Percentiles rank a stretch among this genome's conserved stretches.
phyloP scores from a whole-genome alignment of 2,888 invertebrate species.

The Chrysomela aeneicollis region DNA sequence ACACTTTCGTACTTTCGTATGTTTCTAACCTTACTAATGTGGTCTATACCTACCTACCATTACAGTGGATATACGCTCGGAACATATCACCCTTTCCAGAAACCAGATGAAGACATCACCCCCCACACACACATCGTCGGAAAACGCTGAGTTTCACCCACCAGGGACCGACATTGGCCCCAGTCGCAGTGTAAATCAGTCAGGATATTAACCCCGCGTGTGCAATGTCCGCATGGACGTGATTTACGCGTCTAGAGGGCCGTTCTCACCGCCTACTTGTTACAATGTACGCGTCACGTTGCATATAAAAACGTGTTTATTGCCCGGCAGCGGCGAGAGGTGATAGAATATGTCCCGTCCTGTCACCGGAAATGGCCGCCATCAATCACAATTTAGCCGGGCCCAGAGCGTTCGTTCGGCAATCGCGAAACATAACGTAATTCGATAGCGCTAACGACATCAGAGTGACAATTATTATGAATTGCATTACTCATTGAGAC shows the following conservation, averaged over 20 bases:
- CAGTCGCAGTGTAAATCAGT: slow-evolving; percentile 55
- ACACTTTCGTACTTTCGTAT: too few relatives aligned
- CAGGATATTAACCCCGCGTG: slow-evolving; percentile 61
- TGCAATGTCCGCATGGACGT: slow-evolving; percentile 59
- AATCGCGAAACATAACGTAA: slow-evolving; percentile 46
- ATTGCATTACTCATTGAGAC: slow-evolving; percentile 61
- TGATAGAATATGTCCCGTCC: slow-evolving; percentile 57
- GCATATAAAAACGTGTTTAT: slow-evolving; percentile 61
- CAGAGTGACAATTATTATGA: slow-evolving; percentile 60
- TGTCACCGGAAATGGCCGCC: slow-evolving; percentile 59
- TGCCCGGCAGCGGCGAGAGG: slow-evolving; percentile 47
- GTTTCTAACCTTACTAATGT: too few relatives aligned
- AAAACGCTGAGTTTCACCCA: slow-evolving; percentile 27
- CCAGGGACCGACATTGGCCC: slow-evolving; percentile 44
- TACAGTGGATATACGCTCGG: too few relatives aligned
- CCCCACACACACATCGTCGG: slow-evolving; percentile 3
- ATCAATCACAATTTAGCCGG: slow-evolving; percentile 59
- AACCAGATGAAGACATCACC: not conserved
- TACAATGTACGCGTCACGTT: slow-evolving; percentile 57
- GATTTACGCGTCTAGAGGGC: slow-evolving; percentile 61
- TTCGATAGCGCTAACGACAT: slow-evolving; percentile 58
- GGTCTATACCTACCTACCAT: too few relatives aligned
- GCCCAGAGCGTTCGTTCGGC: slow-evolving; percentile 24
- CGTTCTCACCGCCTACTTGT: slow-evolving; percentile 58
- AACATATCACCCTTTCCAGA: too few relatives aligned